phyloP scores from a whole-genome alignment of 2,797 vertebrate species.

The Psittacula echo region DNA sequence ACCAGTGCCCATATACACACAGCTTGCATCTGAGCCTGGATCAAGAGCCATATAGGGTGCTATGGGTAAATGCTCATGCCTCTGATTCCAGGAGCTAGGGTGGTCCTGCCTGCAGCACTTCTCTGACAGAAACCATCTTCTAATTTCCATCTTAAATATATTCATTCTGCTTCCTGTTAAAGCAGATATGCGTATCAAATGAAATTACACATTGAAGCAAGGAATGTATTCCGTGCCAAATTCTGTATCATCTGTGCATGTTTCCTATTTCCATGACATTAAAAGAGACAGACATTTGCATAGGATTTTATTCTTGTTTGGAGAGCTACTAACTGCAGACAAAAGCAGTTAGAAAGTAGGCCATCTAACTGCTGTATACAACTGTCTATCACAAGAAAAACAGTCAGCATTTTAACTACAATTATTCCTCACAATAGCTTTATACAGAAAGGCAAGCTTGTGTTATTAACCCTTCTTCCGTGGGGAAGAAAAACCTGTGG shows the following conservation, averaged over 20 bases:
- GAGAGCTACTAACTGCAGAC: slow-evolving; percentile 11
- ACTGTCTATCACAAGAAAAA: neutral
- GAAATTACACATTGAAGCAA: slow-evolving; percentile 36
- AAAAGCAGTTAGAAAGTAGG: slow-evolving; percentile 30
- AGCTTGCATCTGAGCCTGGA: neutral
- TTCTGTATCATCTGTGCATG: neutral
- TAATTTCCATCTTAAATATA: slow-evolving; percentile 22
- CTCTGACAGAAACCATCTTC: neutral
- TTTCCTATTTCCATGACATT: neutral
- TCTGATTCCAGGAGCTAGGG: neutral
- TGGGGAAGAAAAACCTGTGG: neutral
- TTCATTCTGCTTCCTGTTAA: neutral
- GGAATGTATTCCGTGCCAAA: neutral
- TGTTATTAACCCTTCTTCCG: accelerated
- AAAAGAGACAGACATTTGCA: slow-evolving; percentile 21
- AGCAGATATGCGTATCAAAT: slow-evolving; percentile 8
- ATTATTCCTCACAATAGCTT: neutral
- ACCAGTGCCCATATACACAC: accelerated
- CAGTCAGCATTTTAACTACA: neutral
- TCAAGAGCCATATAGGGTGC: neutral
- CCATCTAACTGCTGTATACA: neutral
- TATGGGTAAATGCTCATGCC: accelerated
- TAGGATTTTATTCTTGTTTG: neutral
- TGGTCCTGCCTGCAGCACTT: neutral
- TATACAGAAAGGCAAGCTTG: neutral